A percentile compares a stretch with the other conserved stretches of the same genome.
These are phyloP conservation scores for Ara ararauna DNA, from an alignment of 2,797 vertebrate species.

Conservation along the genomic window DNA sequence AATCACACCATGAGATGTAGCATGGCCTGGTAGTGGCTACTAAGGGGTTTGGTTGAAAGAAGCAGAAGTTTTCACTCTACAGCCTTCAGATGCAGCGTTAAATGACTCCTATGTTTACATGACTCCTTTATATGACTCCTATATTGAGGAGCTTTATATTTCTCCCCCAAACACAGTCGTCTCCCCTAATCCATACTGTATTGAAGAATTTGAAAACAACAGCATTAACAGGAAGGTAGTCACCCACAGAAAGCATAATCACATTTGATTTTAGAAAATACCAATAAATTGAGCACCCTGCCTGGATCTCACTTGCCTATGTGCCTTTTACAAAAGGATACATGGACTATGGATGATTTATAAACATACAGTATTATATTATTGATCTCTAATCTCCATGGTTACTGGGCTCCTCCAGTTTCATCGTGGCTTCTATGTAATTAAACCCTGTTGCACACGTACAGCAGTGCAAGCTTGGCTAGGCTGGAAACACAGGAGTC, in stretches of 20 bases:
- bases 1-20: not conserved
- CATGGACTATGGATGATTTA: conserved; percentile 22
- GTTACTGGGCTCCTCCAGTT: conserved; percentile 23
- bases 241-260: not conserved
- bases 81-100: not conserved
- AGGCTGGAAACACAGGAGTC: not conserved
- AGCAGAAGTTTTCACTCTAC: not conserved
- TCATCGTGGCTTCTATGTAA: not conserved
- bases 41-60: not conserved
- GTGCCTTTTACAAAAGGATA: not conserved
- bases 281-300: not conserved
- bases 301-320: not conserved
- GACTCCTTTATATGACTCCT: not conserved
- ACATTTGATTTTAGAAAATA: conserved; percentile 12
- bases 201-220: not conserved
- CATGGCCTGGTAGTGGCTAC: not conserved
- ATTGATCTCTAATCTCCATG: conserved; percentile 51
- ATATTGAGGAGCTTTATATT: not conserved
- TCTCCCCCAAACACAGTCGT: not conserved
- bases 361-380: conserved; percentile 34
- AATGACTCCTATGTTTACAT: not conserved
- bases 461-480: not conserved
- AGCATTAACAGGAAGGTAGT: not conserved
- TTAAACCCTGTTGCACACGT: not conserved
- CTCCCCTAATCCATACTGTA: not conserved